Conservation (phyloP, 1,140 invertebrate species). For the Drosophila leontia region DNA sequence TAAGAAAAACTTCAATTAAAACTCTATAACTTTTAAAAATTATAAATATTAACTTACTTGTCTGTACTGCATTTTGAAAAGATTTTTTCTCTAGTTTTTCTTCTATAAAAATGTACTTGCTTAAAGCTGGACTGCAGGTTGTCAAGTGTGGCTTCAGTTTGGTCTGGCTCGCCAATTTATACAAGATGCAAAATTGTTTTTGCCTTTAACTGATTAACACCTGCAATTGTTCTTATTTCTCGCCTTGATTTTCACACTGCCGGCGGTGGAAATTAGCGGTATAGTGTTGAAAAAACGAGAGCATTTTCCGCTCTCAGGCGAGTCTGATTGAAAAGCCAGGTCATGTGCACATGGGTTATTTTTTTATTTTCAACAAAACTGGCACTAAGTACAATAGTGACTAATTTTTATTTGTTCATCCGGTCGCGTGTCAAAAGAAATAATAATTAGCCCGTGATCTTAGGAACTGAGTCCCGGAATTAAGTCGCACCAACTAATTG, state of each 20-base stretch:
- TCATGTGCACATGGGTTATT: conserved; percentile 54
- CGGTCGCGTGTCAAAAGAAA: conserved; percentile 67
- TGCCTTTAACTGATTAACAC: conserved; percentile 58
- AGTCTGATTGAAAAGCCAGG: conserved; percentile 36
- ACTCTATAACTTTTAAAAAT: no score
- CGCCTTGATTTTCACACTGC: conserved; percentile 61
- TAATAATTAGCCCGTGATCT: conserved; percentile 66
- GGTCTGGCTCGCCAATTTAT: conserved; percentile 52
- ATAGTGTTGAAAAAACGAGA: conserved; percentile 47
- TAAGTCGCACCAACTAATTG: conserved; percentile 20
- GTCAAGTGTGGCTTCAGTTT: conserved; percentile 42
- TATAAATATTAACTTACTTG: conserved; percentile 28
- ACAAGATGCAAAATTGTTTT: conserved; percentile 53
- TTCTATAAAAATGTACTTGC: conserved; percentile 13
- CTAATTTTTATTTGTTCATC: conserved; percentile 54
- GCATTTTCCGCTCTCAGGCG: conserved; percentile 47
- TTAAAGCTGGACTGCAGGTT: conserved; percentile 18
- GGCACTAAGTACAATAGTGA: conserved; percentile 23
- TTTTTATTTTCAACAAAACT: conserved; percentile 26
- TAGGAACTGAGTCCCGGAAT: conserved; percentile 15
- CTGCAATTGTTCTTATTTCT: conserved; percentile 65
- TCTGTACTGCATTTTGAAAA: conserved; percentile 35
- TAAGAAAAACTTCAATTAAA: background rate
- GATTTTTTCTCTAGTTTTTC: background rate
- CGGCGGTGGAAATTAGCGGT: conserved; percentile 57